Conservation (phyloP, 2,888 invertebrate species). For the Acanthacorydalis orientalis region DNA sequence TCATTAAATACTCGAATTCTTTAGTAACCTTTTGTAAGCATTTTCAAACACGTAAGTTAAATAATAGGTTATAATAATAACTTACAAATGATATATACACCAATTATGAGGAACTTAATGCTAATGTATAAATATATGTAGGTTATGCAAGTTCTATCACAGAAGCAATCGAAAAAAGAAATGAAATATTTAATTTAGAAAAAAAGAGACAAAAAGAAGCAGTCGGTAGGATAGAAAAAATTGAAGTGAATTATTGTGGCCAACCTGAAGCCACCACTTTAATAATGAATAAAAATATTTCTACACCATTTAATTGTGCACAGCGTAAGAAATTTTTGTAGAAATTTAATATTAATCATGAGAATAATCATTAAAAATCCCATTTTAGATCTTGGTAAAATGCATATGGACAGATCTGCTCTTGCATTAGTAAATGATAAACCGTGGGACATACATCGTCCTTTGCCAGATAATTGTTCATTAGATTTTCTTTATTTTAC, state of each 20-base stretch:
- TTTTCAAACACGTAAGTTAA: no score
- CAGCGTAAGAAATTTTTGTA: slow-evolving; percentile 44
- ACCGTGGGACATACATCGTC: slow-evolving; percentile 88
- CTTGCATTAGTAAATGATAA: slow-evolving; percentile 62
- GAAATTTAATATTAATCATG: not conserved
- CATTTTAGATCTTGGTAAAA: slow-evolving; percentile 55
- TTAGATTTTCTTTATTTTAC: slow-evolving; percentile 46
- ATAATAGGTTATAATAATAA: no score
- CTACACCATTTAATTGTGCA: slow-evolving; percentile 86
- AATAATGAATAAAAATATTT: slow-evolving; percentile 80
- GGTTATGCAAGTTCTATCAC: not conserved
- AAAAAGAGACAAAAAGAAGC: slow-evolving; percentile 51
- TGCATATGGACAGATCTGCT: slow-evolving; percentile 50
- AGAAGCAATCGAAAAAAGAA: slow-evolving; percentile 33
- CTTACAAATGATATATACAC: no score
- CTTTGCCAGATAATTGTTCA: slow-evolving; percentile 48
- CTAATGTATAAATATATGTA: no score
- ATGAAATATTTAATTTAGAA: slow-evolving; percentile 62
- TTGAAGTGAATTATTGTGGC: slow-evolving; percentile 67
- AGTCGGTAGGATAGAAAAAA: slow-evolving; percentile 80
- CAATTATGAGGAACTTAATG: no score
- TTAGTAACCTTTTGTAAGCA: no score
- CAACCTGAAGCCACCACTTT: slow-evolving; percentile 55
- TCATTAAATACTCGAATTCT: no score
- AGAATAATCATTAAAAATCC: slow-evolving; percentile 1